Conservation (phyloP, 2,888 invertebrate species). For the Lycia hirtaria region DNA sequence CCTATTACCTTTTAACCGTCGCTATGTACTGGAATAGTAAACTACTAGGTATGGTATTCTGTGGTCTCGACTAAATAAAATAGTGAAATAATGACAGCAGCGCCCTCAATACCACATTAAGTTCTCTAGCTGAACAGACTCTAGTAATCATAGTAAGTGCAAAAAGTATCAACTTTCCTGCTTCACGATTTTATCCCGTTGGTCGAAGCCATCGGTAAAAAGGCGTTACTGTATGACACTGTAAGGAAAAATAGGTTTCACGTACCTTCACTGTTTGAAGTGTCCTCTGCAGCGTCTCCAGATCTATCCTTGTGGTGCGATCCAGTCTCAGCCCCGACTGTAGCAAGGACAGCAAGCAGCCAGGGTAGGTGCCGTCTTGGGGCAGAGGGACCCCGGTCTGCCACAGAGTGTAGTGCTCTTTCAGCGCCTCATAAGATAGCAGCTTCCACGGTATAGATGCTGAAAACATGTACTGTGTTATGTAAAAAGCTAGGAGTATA, state of each 20-base stretch:
- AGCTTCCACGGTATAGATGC: slow-evolving; percentile 72
- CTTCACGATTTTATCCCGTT: too few relatives aligned
- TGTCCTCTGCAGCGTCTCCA: slow-evolving; percentile 58
- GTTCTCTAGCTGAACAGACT: too few relatives aligned
- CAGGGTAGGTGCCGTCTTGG: slow-evolving; percentile 74
- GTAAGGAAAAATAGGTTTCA: too few relatives aligned
- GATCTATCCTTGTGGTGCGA: slow-evolving; percentile 56
- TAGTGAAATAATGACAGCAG: too few relatives aligned
- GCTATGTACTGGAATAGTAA: too few relatives aligned
- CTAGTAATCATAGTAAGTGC: too few relatives aligned
- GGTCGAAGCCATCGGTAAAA: not conserved
- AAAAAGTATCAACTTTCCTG: too few relatives aligned
- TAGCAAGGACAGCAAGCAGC: slow-evolving; percentile 65
- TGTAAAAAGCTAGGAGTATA: too few relatives aligned
- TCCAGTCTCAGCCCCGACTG: slow-evolving; percentile 63
- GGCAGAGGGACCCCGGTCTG: slow-evolving; percentile 64
- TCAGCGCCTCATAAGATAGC: slow-evolving; percentile 65
- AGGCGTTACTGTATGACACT: not conserved
- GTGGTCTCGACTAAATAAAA: too few relatives aligned
- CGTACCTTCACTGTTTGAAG: slow-evolving; percentile 69
- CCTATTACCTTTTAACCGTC: too few relatives aligned
- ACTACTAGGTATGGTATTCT: too few relatives aligned
- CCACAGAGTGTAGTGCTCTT: slow-evolving; percentile 69
- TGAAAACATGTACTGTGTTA: slow-evolving; percentile 41
- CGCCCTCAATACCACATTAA: too few relatives aligned